These are phyloP conservation scores for Sebastes diaconus DNA, from an alignment of 2,797 vertebrate species.

Conservation along the genomic window DNA sequence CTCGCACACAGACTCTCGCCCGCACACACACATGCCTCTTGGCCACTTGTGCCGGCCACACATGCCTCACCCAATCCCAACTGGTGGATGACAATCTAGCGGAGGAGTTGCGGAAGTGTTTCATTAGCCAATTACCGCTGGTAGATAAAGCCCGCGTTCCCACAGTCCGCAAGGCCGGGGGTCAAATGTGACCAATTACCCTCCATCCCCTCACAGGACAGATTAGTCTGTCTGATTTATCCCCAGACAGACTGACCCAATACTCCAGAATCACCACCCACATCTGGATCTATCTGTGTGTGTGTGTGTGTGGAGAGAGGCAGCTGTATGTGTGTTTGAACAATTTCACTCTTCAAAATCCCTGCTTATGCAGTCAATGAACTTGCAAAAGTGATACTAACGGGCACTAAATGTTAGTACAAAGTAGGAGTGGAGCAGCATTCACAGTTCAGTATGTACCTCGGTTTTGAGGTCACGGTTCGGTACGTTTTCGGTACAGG, in stretches of 20 bases:
- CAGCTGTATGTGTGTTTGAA: background rate
- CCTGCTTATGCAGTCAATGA: background rate
- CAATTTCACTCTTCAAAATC: slow-evolving; percentile 15
- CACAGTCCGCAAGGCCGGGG: slow-evolving; percentile 78
- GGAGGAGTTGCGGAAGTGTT: slow-evolving; percentile 83
- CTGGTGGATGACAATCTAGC: slow-evolving; percentile 73
- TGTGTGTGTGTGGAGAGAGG: background rate
- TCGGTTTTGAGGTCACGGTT: background rate
- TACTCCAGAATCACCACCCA: slow-evolving; percentile 61
- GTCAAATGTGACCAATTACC: slow-evolving; percentile 85
- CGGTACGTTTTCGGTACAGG: background rate
- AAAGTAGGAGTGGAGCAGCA: background rate
- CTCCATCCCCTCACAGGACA: slow-evolving; percentile 76
- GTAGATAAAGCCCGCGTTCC: slow-evolving; percentile 82
- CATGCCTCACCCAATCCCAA: slow-evolving; percentile 61
- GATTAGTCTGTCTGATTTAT: slow-evolving; percentile 80
- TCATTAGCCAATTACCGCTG: slow-evolving; percentile 86
- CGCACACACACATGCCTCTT: slow-evolving; percentile 46
- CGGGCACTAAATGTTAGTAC: background rate
- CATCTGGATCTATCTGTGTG: slow-evolving; percentile 57
- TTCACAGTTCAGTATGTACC: background rate
- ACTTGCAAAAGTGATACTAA: background rate
- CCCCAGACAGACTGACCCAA: slow-evolving; percentile 75
- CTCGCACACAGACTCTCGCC: slow-evolving; percentile 6
- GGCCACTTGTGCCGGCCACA: slow-evolving; percentile 55